Percentiles rank a stretch among this genome's conserved stretches.
Conservation (phyloP, 2,888 invertebrate genomes). For the Drosophila yooni region DNA sequence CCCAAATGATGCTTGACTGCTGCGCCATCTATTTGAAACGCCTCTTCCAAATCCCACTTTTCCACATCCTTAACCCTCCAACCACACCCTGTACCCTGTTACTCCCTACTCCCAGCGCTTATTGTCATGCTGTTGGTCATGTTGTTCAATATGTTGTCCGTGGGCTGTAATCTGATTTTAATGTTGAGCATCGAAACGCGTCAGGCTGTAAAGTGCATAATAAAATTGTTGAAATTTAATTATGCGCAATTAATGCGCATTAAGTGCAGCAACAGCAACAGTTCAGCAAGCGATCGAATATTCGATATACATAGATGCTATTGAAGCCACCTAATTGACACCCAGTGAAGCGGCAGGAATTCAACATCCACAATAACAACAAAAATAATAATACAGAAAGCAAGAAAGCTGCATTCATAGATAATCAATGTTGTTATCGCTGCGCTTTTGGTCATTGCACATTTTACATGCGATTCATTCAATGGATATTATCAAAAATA, state of each 20-base stretch:
- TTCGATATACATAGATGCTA: conserved; percentile 4
- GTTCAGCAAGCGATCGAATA: conserved; percentile 13
- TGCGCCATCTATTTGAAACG: neutral
- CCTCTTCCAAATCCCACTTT: neutral
- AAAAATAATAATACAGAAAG: neutral
- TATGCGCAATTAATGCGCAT: conserved; percentile 77
- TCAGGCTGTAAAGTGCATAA: conserved; percentile 74
- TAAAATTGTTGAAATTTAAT: conserved; percentile 78
- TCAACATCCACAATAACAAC: too few species aligned
- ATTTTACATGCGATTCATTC: conserved; percentile 1
- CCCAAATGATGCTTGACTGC: neutral
- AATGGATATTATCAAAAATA: neutral
- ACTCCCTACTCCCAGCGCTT: neutral
- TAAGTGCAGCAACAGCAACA: conserved; percentile 61
- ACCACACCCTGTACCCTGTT: too few species aligned
- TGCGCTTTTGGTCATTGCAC: conserved; percentile 12
- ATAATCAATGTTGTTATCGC: conserved; percentile 36
- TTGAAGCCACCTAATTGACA: conserved; percentile 58
- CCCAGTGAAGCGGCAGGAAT: conserved; percentile 4
- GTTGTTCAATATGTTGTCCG: conserved; percentile 40
- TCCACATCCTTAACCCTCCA: neutral
- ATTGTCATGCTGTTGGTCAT: conserved; percentile 16
- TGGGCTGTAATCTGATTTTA: conserved; percentile 72
- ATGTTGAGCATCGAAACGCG: conserved; percentile 54
- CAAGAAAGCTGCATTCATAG: neutral